These are phyloP conservation scores for Hephaestus fuliginosus DNA, from an alignment of 2,797 vertebrate species.

Conservation along the genomic window DNA sequence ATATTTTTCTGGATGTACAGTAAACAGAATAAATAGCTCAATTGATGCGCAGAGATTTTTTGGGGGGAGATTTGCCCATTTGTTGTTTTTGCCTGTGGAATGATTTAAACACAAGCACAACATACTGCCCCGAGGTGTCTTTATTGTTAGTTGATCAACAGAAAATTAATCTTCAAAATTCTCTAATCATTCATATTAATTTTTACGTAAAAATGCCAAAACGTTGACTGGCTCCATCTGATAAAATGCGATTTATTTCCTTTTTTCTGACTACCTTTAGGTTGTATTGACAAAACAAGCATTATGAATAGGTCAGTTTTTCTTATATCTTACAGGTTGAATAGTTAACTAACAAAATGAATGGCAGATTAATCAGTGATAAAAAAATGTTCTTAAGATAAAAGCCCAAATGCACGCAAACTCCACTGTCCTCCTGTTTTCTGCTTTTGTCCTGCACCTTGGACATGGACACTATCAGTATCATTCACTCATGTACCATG, in stretches of 20 bases:
- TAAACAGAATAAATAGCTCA: background rate
- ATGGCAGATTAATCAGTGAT: background rate
- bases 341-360: background rate
- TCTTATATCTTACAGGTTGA: no score
- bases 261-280: background rate
- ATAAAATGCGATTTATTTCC: background rate
- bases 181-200: background rate
- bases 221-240: background rate
- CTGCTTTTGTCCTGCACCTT: slow-evolving; percentile 6
- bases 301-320: background rate
- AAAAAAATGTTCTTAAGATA: background rate
- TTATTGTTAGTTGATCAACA: background rate
- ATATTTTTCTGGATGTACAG: slow-evolving; percentile 5
- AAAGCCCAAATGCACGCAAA: background rate
- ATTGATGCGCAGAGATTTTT: background rate
- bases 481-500: background rate
- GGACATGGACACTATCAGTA: background rate
- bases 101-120: no score
- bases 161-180: background rate
- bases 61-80: background rate
- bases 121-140: no score
- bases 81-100: no score
- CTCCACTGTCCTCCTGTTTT: background rate
- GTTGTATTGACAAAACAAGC: slow-evolving; percentile 15
- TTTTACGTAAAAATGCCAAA: background rate